Evolutionary conservation across 2,797 vertebrate genomes (phyloP).

Genomic region (Ctenochaetus hawaiiensis): DNA sequence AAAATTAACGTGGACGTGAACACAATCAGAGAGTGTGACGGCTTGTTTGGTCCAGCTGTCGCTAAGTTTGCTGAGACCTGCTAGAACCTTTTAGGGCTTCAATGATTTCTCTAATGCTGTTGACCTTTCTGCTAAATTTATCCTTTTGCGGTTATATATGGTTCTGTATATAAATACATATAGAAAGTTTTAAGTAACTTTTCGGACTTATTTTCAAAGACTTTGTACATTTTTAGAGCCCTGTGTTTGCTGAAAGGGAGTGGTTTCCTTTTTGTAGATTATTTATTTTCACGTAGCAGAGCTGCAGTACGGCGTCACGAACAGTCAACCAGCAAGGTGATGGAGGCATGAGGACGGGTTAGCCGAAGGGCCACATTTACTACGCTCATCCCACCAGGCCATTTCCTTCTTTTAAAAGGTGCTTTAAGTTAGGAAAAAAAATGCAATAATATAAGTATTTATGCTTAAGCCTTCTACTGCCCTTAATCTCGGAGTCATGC

Average conservation of each 20-base stretch:
- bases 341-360: constrained; percentile 32
- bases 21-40: constrained; percentile 56
- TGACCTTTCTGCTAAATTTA: constrained; percentile 70
- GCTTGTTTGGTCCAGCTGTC: constrained; percentile 24
- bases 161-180: constrained; percentile 89
- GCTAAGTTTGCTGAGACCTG: constrained; percentile 50
- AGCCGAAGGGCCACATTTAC: constrained; percentile 43
- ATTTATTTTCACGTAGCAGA: constrained; percentile 88
- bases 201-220: constrained; percentile 84
- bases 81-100: constrained; percentile 56
- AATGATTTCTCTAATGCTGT: constrained; percentile 60
- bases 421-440: constrained; percentile 34
- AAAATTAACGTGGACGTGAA: constrained; percentile 74
- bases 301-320: constrained; percentile 28
- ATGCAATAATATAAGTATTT: constrained; percentile 53
- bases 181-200: constrained; percentile 87
- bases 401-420: constrained; percentile 33
- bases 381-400: constrained; percentile 18
- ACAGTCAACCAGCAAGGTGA: constrained; percentile 27
- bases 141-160: constrained; percentile 88
- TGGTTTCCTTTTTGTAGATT: constrained; percentile 80
- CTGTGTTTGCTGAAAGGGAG: constrained; percentile 70
- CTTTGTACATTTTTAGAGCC: constrained; percentile 88
- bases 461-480: constrained; percentile 48
- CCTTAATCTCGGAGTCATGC: constrained; percentile 37